These are phyloP conservation scores for Petromus typicus DNA, from an alignment of 2,113 vertebrate species.

Conservation along the genomic window DNA sequence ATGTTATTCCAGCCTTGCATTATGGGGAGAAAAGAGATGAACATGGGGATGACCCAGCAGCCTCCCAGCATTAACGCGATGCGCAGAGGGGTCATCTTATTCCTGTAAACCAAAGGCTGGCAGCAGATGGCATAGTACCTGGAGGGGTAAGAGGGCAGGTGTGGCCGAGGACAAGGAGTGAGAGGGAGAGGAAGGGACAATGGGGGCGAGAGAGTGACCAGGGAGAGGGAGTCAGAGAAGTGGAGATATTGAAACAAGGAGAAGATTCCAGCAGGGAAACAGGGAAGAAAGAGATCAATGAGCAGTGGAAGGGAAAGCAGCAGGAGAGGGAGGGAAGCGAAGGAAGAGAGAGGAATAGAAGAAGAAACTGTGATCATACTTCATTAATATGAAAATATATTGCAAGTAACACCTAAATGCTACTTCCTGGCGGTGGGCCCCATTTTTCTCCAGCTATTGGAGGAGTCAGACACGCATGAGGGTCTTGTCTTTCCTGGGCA, in stretches of 20 bases:
- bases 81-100: constrained; percentile 98
- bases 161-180: background rate
- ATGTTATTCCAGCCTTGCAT: constrained; percentile 99
- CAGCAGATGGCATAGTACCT: constrained; percentile 99
- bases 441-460: background rate
- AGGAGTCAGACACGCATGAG: background rate
- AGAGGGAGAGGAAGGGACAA: background rate
- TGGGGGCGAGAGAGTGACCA: background rate
- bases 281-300: background rate
- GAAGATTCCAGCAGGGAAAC: background rate
- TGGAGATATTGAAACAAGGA: background rate
- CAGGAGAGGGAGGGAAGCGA: background rate
- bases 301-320: rapidly evolving
- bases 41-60: constrained; percentile 97
- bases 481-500: background rate
- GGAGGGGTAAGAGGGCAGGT: background rate
- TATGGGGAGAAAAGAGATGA: constrained; percentile 99
- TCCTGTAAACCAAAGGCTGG: constrained; percentile 97
- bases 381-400: background rate
- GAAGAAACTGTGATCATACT: constrained; percentile 26
- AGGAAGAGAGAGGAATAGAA: constrained; percentile 27
- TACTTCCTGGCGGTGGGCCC: background rate
- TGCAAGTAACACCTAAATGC: background rate
- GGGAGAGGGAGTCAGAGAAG: background rate
- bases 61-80: constrained; percentile 97